Conservation (phyloP, 1,140 invertebrate species). For the Streblospio benedicti region DNA sequence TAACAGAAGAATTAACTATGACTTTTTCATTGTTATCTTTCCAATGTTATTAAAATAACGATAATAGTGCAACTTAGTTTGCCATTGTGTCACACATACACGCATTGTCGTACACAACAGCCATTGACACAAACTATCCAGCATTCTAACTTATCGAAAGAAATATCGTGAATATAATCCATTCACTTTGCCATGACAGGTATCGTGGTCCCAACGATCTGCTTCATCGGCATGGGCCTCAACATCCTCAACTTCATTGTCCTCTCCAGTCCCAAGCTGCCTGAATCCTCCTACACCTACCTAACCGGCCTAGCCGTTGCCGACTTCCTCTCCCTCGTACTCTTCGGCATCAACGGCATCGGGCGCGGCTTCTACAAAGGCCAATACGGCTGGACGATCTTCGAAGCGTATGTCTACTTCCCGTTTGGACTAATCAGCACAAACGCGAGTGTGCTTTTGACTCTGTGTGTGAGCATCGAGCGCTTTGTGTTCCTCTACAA, state of each 20-base stretch:
- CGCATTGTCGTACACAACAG: no score
- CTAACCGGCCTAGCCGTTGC: conserved; percentile 17
- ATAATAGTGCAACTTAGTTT: no score
- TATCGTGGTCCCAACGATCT: conserved; percentile 15
- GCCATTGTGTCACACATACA: no score
- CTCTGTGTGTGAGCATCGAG: conserved; percentile 21
- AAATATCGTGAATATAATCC: no score
- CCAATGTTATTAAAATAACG: no score
- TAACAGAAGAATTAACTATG: no score
- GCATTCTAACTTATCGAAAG: no score
- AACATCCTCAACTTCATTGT: conserved; percentile 21
- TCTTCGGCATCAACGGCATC: conserved; percentile 11
- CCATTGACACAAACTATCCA: no score
- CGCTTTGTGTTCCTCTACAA: conserved; percentile 19
- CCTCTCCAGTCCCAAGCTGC: not conserved
- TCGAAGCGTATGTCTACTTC: conserved; percentile 18
- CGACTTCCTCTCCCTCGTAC: conserved; percentile 14
- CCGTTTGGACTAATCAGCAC: conserved; percentile 13
- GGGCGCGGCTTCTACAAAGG: conserved; percentile 9
- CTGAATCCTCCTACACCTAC: conserved; percentile 23
- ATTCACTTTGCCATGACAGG: no score
- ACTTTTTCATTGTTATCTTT: no score
- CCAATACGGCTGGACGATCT: not conserved
- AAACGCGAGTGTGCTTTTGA: conserved; percentile 12
- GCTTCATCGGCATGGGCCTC: conserved; percentile 17